Evolutionary conservation across 37 sponge, comb jelly and placozoan species (phyloP).

Genomic region (Agelas oroides): DNA sequence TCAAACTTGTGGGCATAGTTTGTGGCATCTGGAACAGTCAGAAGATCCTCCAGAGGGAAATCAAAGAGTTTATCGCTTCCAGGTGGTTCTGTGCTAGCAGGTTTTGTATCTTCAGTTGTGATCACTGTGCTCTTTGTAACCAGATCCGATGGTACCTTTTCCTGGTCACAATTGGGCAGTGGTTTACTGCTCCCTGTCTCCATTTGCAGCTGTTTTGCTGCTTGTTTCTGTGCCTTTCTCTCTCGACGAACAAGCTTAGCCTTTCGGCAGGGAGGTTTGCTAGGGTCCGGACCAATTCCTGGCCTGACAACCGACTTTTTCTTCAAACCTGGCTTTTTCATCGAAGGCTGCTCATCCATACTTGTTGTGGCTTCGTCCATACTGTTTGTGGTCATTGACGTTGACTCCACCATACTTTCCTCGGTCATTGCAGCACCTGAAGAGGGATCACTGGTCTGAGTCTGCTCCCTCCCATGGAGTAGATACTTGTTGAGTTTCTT

Average conservation of each 20-base stretch:
- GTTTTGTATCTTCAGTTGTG: too few relatives aligned
- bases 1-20: constrained; percentile 59
- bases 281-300: constrained; percentile 69
- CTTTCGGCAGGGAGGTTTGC: constrained; percentile 63
- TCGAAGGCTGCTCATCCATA: background rate
- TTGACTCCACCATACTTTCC: too few relatives aligned
- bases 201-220: background rate
- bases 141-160: background rate
- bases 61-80: background rate
- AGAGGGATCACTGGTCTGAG: background rate
- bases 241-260: constrained; percentile 60
- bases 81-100: background rate
- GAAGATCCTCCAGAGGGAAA: constrained; percentile 22
- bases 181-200: background rate
- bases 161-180: background rate
- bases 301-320: constrained; percentile 38
- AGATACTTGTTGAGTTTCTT: constrained; percentile 60
- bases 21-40: constrained; percentile 27
- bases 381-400: background rate
- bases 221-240: constrained; percentile 23
- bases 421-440: background rate
- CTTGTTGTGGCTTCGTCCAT: background rate
- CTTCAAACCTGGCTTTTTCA: background rate
- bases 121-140: too few relatives aligned
- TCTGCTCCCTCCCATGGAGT: constrained; percentile 26